Evolutionary conservation across 1,140 invertebrate species (phyloP), one percentile per base, ranked within the genome.

Genomic region (Drosophila paulistorum): DNA sequence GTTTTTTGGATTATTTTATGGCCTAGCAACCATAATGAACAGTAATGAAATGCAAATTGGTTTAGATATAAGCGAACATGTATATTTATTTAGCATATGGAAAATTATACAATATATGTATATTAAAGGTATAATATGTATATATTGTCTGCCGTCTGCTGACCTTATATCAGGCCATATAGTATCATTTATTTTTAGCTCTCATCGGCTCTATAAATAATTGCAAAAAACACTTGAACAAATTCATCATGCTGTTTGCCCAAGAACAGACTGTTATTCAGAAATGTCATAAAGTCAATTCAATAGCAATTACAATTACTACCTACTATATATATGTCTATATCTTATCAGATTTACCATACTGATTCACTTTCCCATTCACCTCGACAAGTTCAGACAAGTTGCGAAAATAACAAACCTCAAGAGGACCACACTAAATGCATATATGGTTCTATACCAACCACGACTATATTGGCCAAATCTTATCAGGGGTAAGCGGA

Each of bases 11-110:
- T 58, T 60, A 42, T 26, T 13, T n/a, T 39, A 13, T 55, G 66
- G 42, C 68, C 37, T 78, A 13, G 75, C 68, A 78, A 78, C 75
- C 33, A 17, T 62, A 54, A 45, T 30, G 35, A 59, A 37, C 30
- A 37, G 37, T 59, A 59, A 37, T 59, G 7, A 17, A 59, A 17
- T 14, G 33, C 57, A 59, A 37, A 59, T 59, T 59, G 57, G 2
- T 37, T 10, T 37, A 39, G 37, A 39, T 39, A 39, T 39, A 39
- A 39, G 35, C 35, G 13, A 7, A 30, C 30, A 30, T 30, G 30
- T 30, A 30, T 13, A 39, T 39, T 39, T 20, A 51, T 48, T 48
- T 20, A 59, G 30, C 57, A 59, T 59, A 59, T 59, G 57, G 57
- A 35, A 58, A 35, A 58, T 48, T 48, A 58, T 35, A 35, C n/a